Base-by-base conservation (phyloP, 2,113 vertebrate genomes). In the Uria aalge region DNA sequence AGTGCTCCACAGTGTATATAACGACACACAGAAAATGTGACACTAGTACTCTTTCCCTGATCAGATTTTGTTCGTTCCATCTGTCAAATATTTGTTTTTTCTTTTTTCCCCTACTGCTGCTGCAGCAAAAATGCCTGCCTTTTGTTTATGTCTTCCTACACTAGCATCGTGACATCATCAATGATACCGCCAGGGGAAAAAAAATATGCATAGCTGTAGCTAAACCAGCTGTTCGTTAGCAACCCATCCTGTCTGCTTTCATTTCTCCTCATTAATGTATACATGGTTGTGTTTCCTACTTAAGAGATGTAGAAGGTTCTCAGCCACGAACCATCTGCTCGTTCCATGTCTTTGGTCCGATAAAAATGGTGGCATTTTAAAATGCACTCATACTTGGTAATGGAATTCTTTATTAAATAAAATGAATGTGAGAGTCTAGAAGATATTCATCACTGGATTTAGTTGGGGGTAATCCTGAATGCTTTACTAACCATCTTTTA, bases 81-180 rank as follows among this genome's bases (percentile, higher is more conserved):
- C 96, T 96, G 91, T 87, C 96, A 95, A 91, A 94, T 62, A 41
- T 96, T 98, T 97, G 87, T 30, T 69, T 82, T 95, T 95, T 82
- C 20, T 88, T 92, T 78, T 36, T 10, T 15, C 66, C 36, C 40
- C 27, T 45, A 83, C 43, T 95, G 93, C 90, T 94, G 74, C 95
- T 97, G 97, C 96, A 97, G 95, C 80, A 97, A 97, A 98, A 98
- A 98, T 98, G 98, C 97, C 96, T 97, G 97, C 97, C 97, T 97
- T 98, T 98, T 98, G 97, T 98, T 98, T 98, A 98, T 98, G 95
- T 97, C 96, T 95, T 94, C 96, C 95, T 97, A 92, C 95, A 88
- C 95, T 94, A 88, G 88, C 89, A 94, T 97, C 29, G 38, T 98
- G 98, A 97, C 96, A 95, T 98, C 98, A 98, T 97, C 94, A 97